These are phyloP conservation scores for Cantharis lateralis DNA, from an alignment of 2,888 invertebrate species.

Conservation along the genomic window DNA sequence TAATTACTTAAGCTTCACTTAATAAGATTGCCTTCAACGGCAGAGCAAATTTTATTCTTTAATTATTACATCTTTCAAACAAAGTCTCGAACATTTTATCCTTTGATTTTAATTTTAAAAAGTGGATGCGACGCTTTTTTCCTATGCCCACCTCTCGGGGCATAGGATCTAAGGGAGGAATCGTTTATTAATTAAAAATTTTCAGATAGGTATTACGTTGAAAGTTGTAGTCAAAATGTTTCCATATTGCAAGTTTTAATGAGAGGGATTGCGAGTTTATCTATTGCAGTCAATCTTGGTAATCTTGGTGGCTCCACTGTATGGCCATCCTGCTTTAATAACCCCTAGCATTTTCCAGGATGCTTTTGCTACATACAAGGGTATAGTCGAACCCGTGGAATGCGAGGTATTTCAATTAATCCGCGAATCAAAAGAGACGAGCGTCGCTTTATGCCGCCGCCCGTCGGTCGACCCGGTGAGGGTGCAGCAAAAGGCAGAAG, in stretches of 20 bases:
- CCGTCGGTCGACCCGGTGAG: conserved; percentile 34
- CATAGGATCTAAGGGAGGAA: background rate
- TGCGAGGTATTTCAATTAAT: conserved; percentile 59
- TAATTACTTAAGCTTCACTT: conserved; percentile 35
- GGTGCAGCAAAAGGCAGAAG: conserved; percentile 38
- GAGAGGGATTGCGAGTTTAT: conserved; percentile 31
- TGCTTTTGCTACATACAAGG: conserved; percentile 44
- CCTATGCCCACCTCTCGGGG: too few relatives aligned
- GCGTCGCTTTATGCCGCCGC: conserved; percentile 51
- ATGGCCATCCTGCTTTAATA: conserved; percentile 41
- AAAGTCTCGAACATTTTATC: background rate
- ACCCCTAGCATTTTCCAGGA: conserved; percentile 44
- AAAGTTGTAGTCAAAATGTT: conserved; percentile 18
- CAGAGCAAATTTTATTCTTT: conserved; percentile 27
- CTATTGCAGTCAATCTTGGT: conserved; percentile 32
- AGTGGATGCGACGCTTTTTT: background rate
- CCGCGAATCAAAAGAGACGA: conserved; percentile 57
- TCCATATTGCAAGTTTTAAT: conserved; percentile 19
- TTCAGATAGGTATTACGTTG: conserved; percentile 7
- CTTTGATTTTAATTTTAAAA: background rate
- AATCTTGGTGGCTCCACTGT: conserved; percentile 14
- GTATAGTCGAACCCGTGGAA: conserved; percentile 51
- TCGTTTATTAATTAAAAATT: background rate
- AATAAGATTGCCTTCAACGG: conserved; percentile 32
- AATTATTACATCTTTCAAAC: background rate